Percentiles rank a stretch among this genome's conserved stretches.
These are phyloP conservation scores for Chrysolina oricalcia DNA, from an alignment of 2,888 invertebrate genomes.

Conservation along the genomic window DNA sequence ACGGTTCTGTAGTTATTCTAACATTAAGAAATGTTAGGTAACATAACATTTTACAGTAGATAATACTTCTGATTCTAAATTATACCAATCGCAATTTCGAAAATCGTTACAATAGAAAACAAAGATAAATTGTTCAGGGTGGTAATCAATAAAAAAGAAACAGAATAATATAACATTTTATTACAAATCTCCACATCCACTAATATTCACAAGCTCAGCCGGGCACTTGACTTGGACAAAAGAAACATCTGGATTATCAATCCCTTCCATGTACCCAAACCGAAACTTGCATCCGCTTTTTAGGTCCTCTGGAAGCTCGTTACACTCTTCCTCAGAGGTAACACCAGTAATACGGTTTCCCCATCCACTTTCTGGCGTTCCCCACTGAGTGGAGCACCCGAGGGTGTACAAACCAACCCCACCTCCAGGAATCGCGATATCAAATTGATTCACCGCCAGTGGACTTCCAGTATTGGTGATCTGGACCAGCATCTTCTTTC, in stretches of 20 bases:
- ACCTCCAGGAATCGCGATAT: slow-evolving; percentile 41
- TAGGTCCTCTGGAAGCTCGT: slow-evolving; percentile 40
- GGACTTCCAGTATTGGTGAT: slow-evolving; percentile 35
- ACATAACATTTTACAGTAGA: too few species aligned
- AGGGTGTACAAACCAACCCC: neutral
- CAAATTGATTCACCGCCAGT: slow-evolving; percentile 36
- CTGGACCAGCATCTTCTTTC: slow-evolving; percentile 41
- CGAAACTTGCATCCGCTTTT: slow-evolving; percentile 48
- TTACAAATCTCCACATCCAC: slow-evolving; percentile 40
- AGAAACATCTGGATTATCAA: slow-evolving; percentile 44
- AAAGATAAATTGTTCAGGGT: too few species aligned
- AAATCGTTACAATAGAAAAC: too few species aligned
- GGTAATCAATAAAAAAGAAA: neutral
- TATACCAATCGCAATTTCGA: too few species aligned
- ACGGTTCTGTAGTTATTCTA: too few species aligned
- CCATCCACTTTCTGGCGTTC: slow-evolving; percentile 17
- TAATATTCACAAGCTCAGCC: slow-evolving; percentile 37
- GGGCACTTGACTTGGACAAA: slow-evolving; percentile 49
- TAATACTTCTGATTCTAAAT: too few species aligned
- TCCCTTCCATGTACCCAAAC: slow-evolving; percentile 47
- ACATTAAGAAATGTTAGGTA: too few species aligned
- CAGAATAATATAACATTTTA: neutral
- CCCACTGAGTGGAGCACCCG: slow-evolving; percentile 25
- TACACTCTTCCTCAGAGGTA: slow-evolving; percentile 36
- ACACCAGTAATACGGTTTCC: slow-evolving; percentile 14